phyloP scores from a whole-genome alignment of 2,888 invertebrate species.

The Toxonevra muliebris region DNA sequence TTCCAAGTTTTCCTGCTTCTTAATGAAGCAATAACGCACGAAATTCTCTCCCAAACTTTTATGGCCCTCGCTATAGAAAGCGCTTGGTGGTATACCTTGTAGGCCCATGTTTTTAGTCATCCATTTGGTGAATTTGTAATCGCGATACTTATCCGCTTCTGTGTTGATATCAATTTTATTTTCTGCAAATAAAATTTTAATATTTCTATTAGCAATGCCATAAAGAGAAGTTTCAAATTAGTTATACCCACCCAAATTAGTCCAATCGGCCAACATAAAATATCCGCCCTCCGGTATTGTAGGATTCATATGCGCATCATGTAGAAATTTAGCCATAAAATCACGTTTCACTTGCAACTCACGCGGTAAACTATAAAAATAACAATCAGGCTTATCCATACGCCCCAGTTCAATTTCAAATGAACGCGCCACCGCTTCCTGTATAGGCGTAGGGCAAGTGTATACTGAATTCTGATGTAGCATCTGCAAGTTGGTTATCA shows the following conservation, averaged over 20 bases:
- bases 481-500: conserved; percentile 83
- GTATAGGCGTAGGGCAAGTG: conserved; percentile 88
- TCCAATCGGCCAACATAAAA: conserved; percentile 96
- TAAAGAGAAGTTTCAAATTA: neutral
- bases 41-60: conserved; percentile 85
- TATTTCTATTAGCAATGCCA: neutral
- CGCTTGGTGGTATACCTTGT: conserved; percentile 92
- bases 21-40: conserved; percentile 94
- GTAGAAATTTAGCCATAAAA: conserved; percentile 77
- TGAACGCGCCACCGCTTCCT: conserved; percentile 91
- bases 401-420: conserved; percentile 85
- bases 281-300: conserved; percentile 97
- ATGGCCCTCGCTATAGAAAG: conserved; percentile 86
- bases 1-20: conserved; percentile 80
- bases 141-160: conserved; percentile 79
- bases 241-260: conserved; percentile 70
- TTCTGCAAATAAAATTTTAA: conserved; percentile 62
- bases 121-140: conserved; percentile 96
- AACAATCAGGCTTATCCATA: conserved; percentile 79
- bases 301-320: conserved; percentile 86
- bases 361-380: conserved; percentile 78
- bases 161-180: conserved; percentile 74
- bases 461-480: conserved; percentile 96
- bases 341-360: conserved; percentile 84
- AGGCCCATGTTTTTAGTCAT: conserved; percentile 92